A percentile compares a stretch with the other conserved stretches of the same genome.
These are phyloP conservation scores for Furcifer pardalis DNA, from an alignment of 2,797 vertebrate genomes.

Conservation along the genomic window DNA sequence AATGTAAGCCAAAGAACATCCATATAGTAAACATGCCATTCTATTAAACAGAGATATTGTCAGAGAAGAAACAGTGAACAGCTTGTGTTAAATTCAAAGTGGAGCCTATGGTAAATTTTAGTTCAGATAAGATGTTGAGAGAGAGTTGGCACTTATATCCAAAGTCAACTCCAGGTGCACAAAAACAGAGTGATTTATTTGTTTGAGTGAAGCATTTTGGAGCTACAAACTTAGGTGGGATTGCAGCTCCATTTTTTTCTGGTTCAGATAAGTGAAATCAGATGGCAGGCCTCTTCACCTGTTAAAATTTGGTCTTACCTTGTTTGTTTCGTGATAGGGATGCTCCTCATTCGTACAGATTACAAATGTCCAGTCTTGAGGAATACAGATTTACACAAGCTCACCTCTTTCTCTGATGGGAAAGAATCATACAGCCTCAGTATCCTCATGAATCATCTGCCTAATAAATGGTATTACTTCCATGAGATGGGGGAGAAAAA, in stretches of 20 bases:
- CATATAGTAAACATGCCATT: slow-evolving; percentile 63
- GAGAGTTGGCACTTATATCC: neutral
- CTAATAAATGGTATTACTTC: no score
- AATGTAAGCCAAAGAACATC: slow-evolving; percentile 67
- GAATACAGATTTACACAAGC: neutral
- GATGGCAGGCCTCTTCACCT: neutral
- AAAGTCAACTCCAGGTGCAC: neutral
- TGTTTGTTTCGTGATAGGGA: neutral
- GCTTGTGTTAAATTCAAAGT: slow-evolving; percentile 76
- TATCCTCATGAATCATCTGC: neutral
- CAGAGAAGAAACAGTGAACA: slow-evolving; percentile 69
- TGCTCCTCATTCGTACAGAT: no score
- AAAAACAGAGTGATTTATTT: neutral
- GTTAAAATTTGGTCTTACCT: neutral
- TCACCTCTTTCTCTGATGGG: neutral
- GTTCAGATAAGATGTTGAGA: neutral
- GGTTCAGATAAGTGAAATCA: neutral
- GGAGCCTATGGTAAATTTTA: slow-evolving; percentile 64
- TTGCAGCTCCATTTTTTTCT: neutral
- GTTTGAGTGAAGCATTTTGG: no score
- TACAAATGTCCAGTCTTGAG: neutral
- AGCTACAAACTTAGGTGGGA: neutral
- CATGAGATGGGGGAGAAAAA: no score
- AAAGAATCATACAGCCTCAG: neutral
- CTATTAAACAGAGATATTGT: slow-evolving; percentile 66